These are phyloP conservation scores for Buteo buteo DNA, from an alignment of 2,113 vertebrate genomes.

Conservation along the genomic window DNA sequence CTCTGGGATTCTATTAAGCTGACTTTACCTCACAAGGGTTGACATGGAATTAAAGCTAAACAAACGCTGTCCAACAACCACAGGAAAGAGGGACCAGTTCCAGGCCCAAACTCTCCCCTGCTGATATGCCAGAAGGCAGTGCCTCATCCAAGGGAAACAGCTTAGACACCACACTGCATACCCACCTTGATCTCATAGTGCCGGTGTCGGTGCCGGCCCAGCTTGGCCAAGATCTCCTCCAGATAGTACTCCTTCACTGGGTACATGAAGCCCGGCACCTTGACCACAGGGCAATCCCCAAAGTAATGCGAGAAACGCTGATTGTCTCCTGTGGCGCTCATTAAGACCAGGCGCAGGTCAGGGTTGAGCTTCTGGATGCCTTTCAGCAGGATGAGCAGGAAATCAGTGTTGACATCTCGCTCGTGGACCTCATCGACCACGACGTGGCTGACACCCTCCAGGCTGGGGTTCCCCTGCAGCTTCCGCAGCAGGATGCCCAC, in stretches of 20 bases:
- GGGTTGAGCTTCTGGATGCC: constrained; percentile 81
- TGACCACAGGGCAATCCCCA: constrained; percentile 84
- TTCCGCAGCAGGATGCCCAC: constrained; percentile 92
- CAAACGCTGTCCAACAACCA: background rate
- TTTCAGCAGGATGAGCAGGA: constrained; percentile 91
- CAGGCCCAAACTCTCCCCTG: background rate
- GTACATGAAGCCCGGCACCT: constrained; percentile 94
- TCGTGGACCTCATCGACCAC: constrained; percentile 97
- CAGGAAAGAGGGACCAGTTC: background rate
- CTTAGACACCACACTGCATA: fast-evolving
- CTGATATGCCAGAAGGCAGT: background rate
- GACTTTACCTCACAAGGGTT: fast-evolving
- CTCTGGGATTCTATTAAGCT: background rate
- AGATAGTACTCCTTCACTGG: constrained; percentile 88
- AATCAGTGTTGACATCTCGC: constrained; percentile 93
- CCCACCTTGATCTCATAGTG: constrained; percentile 72
- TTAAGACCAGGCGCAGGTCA: constrained; percentile 83
- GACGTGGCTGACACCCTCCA: constrained; percentile 91
- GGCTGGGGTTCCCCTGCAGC: constrained; percentile 86
- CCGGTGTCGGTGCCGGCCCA: constrained; percentile 75
- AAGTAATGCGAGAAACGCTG: constrained; percentile 88
- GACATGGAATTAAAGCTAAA: background rate
- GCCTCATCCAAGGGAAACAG: background rate
- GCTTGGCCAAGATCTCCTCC: constrained; percentile 87
- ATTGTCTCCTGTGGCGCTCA: constrained; percentile 95